Conservation (phyloP, 1,140 invertebrate species). For the Drosophila jambulina region DNA sequence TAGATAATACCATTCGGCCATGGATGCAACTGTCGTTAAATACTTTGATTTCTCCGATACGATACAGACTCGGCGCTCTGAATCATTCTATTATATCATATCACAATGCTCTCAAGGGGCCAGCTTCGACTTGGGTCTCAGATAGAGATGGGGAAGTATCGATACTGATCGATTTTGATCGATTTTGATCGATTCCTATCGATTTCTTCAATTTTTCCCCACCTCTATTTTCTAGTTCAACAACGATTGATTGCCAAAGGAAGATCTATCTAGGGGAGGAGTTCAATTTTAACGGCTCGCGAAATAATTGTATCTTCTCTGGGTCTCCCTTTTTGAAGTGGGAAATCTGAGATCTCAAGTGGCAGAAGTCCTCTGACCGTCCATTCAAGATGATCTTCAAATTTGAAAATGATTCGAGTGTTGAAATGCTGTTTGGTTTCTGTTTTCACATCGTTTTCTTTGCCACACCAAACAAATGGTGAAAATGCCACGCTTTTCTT, state of each 20-base stretch:
- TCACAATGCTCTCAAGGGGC: slow-evolving; percentile 64
- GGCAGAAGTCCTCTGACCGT: slow-evolving; percentile 8
- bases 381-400: slow-evolving; percentile 4
- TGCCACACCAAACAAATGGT: background rate
- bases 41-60: slow-evolving; percentile 44
- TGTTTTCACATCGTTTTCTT: background rate
- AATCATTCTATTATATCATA: slow-evolving; percentile 47
- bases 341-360: slow-evolving; percentile 28
- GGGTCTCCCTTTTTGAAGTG: background rate
- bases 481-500: slow-evolving; percentile 3
- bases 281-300: slow-evolving; percentile 23
- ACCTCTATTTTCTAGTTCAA: slow-evolving; percentile 23
- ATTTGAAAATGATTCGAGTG: slow-evolving; percentile 5
- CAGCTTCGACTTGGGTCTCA: slow-evolving; percentile 3
- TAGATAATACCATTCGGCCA: slow-evolving; percentile 26
- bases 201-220: background rate
- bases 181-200: background rate
- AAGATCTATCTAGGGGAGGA: slow-evolving; percentile 50
- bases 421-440: slow-evolving; percentile 17
- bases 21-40: slow-evolving; percentile 38
- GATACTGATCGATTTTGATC: background rate
- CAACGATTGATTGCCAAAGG: slow-evolving; percentile 65
- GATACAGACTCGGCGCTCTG: slow-evolving; percentile 31
- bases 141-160: background rate
- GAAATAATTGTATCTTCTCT: slow-evolving; percentile 25